Base-by-base conservation (phyloP, 2,888 invertebrate genomes). In the Eupeodes latifasciatus region DNA sequence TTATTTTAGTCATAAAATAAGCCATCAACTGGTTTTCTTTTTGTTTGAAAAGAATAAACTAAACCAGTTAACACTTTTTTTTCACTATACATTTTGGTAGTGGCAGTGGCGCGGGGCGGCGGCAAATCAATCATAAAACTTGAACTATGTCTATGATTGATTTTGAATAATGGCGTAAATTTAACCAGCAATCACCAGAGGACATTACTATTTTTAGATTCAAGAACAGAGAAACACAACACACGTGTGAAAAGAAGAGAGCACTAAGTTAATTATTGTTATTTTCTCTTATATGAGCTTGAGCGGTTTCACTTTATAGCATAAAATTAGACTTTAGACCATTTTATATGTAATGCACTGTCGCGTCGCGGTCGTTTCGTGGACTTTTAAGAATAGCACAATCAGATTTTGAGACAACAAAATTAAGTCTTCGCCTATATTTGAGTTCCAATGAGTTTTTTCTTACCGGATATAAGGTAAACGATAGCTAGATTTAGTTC, bases 11-110 rank as follows among this genome's bases (percentile, higher is more conserved):
- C 53, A 34, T 36, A 57, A 78, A 53, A 55, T 57, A 69, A 47
- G 59, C 59, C 40, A 51, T 71, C 27, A 57, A 82, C 81, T 64
- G 81, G 81, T 82, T 82, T 77, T 36, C 0, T 69, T 71, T 62
- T n/a, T 16, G 5, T 5, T 57, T 72, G 10, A 57, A 72, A 72
- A 34, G 36, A 64, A 1, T 27, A 3, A 57, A 59, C 5, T 57
- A 9, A 72, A 55, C 69, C 51, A 69, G 66, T 66, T 66, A 66
- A 27, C 66, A 34, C 47, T 34, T 51, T 69, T 34, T 34, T 40
- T 40, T 40, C 9, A 27, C 14, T 11, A 47, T 11, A 47, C 27
- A 16, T 62, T 62, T 36, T 61, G 34, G 36, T n/a, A 10, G 19
- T 11, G 67, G n/a, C 0, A 19, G 4, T 5, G 55, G 40, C 44